These are phyloP conservation scores for Neuroscelio doddi DNA, from an alignment of 2,888 invertebrate species.

Conservation along the genomic window DNA sequence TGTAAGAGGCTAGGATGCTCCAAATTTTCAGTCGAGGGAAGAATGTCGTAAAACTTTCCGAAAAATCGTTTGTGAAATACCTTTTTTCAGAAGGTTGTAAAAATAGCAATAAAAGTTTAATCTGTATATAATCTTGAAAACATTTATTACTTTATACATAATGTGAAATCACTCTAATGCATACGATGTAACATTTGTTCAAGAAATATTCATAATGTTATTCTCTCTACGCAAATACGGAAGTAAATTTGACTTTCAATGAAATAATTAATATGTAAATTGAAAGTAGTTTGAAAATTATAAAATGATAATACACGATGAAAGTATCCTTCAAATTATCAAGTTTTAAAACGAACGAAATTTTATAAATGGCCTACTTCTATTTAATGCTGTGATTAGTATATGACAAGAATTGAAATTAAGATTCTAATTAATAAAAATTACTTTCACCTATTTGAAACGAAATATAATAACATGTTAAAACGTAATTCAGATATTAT, in stretches of 20 bases:
- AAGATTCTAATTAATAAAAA: constrained; percentile 31
- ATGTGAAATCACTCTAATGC: too few species aligned
- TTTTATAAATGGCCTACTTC: constrained; percentile 29
- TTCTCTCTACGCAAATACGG: constrained; percentile 9
- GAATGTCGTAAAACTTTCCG: constrained; percentile 7
- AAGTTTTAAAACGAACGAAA: constrained; percentile 42
- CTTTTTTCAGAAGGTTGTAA: constrained; percentile 3
- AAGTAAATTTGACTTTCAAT: constrained; percentile 28
- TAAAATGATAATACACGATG: constrained; percentile 32
- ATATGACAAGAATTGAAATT: too few species aligned
- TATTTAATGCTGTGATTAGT: constrained; percentile 26
- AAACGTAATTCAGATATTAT: too few species aligned
- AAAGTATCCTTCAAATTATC: constrained; percentile 40
- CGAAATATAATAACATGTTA: too few species aligned
- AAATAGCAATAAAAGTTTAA: too few species aligned
- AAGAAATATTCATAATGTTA: constrained; percentile 23
- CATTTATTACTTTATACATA: too few species aligned
- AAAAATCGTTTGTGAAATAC: constrained; percentile 14
- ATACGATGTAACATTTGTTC: neutral
- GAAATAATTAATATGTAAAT: constrained; percentile 44
- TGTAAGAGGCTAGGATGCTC: constrained; percentile 5
- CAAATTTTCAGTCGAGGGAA: constrained; percentile 11
- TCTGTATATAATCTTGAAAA: too few species aligned
- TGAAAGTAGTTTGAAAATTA: constrained; percentile 40
- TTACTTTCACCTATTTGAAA: too few species aligned